Evolutionary conservation across 2,888 invertebrate species (phyloP).

Genomic region (Parochlus steinenii): DNA sequence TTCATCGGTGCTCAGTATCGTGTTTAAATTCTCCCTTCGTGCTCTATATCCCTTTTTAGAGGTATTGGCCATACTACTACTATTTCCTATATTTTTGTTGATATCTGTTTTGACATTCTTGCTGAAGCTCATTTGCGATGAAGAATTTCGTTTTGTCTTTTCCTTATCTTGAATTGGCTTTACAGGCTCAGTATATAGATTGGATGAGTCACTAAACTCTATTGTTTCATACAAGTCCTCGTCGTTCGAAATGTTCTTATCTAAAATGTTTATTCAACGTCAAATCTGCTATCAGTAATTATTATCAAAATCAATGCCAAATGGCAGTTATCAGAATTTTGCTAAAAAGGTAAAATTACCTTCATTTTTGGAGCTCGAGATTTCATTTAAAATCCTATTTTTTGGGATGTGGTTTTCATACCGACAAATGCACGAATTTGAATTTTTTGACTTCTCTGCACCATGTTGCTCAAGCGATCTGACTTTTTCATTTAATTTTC

Average conservation of each 20-base stretch:
- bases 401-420: constrained; percentile 10
- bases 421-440: constrained; percentile 5
- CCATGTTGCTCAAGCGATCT: too few species aligned
- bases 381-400: constrained; percentile 1
- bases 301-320: too few species aligned
- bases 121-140: too few species aligned
- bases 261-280: not conserved
- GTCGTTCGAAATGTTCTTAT: not conserved
- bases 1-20: not conserved
- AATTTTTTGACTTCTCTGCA: too few species aligned
- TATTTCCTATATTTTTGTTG: not conserved
- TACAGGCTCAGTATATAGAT: constrained; percentile 10
- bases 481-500: constrained; percentile 10
- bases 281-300: constrained; percentile 6
- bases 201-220: constrained; percentile 8
- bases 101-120: constrained; percentile 1
- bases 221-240: constrained; percentile 10
- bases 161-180: constrained; percentile 1
- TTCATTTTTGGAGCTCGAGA: not conserved
- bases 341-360: not conserved
- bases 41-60: not conserved
- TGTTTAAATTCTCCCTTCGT: not conserved
- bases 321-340: too few species aligned
- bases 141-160: too few species aligned
- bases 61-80: not conserved